Base-by-base conservation (phyloP, 2,797 vertebrate genomes). In the Pseudochromis fuscus region DNA sequence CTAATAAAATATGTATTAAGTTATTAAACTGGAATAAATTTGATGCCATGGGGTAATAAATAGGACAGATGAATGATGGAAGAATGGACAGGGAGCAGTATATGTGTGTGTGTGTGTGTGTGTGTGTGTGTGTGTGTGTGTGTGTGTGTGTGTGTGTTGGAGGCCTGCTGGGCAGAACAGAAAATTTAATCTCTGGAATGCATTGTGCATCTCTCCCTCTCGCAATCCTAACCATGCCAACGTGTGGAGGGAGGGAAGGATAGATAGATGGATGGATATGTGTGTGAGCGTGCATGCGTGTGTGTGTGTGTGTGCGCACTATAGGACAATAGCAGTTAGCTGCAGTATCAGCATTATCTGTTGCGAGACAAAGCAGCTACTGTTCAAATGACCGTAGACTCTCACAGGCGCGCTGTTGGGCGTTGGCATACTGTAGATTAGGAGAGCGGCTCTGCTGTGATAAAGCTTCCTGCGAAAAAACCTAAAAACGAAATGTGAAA, bases 131-230 rank as follows among this genome's bases (percentile, higher is more conserved):
- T 61, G 44, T 72, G 53, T 53, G 58, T 27, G 15, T 67, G 50
- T 71, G 63, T 70, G 61, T 15, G 23, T 12, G 21, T 67, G 66
- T 74, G 53, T 56, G 52, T 70, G 75, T 68, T 68, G 60, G 62
- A 84, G 35, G 66, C 42, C 71, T 75, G 77, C 70, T 81, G 72
- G 74, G 55, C 84, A 84, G 87, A 87, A 91, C 76, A 83, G 64
- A 89, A 86, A 87, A 82, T 86, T 42, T 88, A 84, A 92, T 92
- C 89, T 89, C 90, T 89, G 92, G 90, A 92, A 92, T 92, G 90
- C 88, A 90, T 92, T 88, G 87, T 89, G 86, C 78, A 88, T 88
- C 86, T 81, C 81, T 87, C 75, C 75, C 82, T 90, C 81, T 86
- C 59, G 0, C 72, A 2, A 78, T 37, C 78, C 84, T 73, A 82